Conservation (phyloP, 2,797 vertebrate species). For the Cichlasoma orientale region DNA sequence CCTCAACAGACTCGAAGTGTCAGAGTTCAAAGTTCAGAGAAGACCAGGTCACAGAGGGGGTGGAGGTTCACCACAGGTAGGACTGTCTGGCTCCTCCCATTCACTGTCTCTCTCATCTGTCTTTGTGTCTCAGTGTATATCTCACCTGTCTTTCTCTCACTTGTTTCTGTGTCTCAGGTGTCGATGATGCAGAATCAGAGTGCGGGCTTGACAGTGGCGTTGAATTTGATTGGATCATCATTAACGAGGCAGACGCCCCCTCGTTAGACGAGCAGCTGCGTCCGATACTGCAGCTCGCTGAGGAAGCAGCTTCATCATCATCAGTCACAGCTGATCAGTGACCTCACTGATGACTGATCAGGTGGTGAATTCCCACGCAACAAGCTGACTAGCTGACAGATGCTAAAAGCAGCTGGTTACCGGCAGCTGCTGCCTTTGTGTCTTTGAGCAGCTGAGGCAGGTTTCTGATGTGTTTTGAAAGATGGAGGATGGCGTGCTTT, state of each 20-base stretch:
- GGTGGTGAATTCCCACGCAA: background rate
- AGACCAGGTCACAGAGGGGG: slow-evolving; percentile 83
- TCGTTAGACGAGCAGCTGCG: slow-evolving; percentile 81
- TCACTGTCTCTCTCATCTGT: background rate
- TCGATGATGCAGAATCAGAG: slow-evolving; percentile 90
- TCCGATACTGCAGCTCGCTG: slow-evolving; percentile 64
- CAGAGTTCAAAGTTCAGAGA: slow-evolving; percentile 82
- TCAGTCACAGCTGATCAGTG: background rate
- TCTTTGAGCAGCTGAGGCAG: background rate
- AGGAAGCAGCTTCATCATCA: slow-evolving; percentile 5
- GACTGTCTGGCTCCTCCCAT: background rate
- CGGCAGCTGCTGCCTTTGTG: background rate
- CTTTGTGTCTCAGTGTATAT: background rate
- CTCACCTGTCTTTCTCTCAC: background rate
- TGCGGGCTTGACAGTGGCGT: slow-evolving; percentile 89
- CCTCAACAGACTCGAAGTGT: slow-evolving; percentile 75
- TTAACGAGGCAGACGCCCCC: slow-evolving; percentile 78
- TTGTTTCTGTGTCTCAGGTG: slow-evolving; percentile 73
- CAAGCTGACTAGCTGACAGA: background rate
- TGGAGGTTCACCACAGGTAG: slow-evolving; percentile 87
- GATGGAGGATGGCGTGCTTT: background rate
- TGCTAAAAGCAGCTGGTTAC: background rate
- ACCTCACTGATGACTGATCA: background rate
- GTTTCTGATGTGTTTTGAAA: background rate
- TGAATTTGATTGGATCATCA: slow-evolving; percentile 86